These are phyloP conservation scores for Ashinkailepas kermadecensis DNA, from an alignment of 2,888 invertebrate genomes.

Conservation along the genomic window DNA sequence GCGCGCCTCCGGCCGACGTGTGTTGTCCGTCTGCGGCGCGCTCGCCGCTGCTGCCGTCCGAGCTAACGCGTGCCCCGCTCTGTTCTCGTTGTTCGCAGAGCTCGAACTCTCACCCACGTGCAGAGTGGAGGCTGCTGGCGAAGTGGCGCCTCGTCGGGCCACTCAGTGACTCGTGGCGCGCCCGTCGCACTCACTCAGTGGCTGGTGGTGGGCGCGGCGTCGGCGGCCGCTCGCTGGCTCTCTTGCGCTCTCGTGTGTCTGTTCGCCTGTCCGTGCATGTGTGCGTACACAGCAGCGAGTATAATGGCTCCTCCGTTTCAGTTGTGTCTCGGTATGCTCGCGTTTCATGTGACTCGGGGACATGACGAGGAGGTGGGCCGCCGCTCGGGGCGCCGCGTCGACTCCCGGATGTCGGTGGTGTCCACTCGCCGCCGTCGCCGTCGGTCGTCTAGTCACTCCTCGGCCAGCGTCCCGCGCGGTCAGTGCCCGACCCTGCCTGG, in stretches of 20 bases:
- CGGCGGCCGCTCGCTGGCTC: not conserved
- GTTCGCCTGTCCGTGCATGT: not conserved
- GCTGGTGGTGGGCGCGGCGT: not conserved
- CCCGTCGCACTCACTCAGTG: not conserved
- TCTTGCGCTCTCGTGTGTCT: not conserved
- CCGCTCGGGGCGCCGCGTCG: too few relatives aligned
- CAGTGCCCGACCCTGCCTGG: not conserved
- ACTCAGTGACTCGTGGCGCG: not conserved
- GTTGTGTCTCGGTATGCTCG: constrained; percentile 19
- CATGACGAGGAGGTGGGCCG: not conserved
- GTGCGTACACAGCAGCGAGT: not conserved
- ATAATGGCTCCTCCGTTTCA: constrained; percentile 3
- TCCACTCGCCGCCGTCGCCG: too few relatives aligned
- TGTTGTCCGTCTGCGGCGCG: not conserved
- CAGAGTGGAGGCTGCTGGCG: not conserved
- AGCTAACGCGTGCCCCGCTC: not conserved
- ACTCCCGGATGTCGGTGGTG: too few relatives aligned
- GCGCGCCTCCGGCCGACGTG: not conserved
- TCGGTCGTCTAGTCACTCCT: too few relatives aligned
- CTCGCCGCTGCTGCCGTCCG: too few relatives aligned
- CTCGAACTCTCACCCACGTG: not conserved
- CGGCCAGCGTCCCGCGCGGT: not conserved
- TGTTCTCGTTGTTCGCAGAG: constrained; percentile 1
- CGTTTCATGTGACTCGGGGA: constrained; percentile 3
- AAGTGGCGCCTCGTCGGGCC: not conserved